Conservation (phyloP, 2,797 vertebrate genomes). For the Rhinogobio ventralis region DNA sequence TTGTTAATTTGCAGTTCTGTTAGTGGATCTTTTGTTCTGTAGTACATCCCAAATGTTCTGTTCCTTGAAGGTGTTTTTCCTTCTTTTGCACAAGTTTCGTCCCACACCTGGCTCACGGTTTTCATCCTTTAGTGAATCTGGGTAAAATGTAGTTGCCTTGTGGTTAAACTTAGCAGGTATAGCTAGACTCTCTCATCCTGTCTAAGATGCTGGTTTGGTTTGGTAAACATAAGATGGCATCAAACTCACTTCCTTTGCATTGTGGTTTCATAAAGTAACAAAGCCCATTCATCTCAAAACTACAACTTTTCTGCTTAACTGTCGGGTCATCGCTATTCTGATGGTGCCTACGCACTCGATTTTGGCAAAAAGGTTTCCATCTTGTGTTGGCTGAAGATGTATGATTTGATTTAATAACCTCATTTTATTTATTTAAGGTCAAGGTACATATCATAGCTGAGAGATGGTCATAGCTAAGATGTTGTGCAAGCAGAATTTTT, state of each 20-base stretch:
- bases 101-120: neutral
- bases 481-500: no score
- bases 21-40: neutral
- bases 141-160: neutral
- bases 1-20: neutral
- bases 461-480: neutral
- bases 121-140: neutral
- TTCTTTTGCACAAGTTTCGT: neutral
- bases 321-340: neutral
- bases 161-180: constrained; percentile 19
- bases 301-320: neutral
- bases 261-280: constrained; percentile 36
- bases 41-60: neutral
- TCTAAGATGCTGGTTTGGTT: constrained; percentile 23
- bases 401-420: neutral
- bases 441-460: neutral
- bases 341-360: neutral
- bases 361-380: neutral
- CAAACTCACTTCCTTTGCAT: constrained; percentile 37
- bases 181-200: constrained; percentile 41
- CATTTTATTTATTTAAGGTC: neutral
- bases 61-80: neutral
- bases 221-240: constrained; percentile 30
- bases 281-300: constrained; percentile 46
- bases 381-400: neutral